Base-by-base conservation (phyloP, 2,888 invertebrate species). In the Spatulosminthurus flaviceps region DNA sequence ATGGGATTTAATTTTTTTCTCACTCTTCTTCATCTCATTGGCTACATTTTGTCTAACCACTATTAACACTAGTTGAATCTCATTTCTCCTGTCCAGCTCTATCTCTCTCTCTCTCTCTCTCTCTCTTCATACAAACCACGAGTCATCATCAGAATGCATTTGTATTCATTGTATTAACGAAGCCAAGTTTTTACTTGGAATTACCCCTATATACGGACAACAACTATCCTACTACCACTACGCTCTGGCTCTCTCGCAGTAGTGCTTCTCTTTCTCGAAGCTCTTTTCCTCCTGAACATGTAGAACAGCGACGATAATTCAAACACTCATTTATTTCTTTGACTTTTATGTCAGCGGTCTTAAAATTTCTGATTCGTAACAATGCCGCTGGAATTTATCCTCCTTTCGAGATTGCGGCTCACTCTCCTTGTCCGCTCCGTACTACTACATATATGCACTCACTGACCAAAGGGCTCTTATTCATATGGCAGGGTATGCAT, bases 31-130 rank as follows among this genome's bases (percentile, higher is more conserved):
- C 51, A 4, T 51, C 51, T 51, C 51, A 51, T 51, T 51, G 51
- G 51, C 51, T 51, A 51, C 51, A 51, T 51, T 51, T 51, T 51
- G 51, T 51, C 51, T 51, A 51, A 51, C 51, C 51, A 51, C 51
- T 51, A 51, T 51, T 51, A 51, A 51, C 51, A 51, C 51, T 51
- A 51, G 9, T 51, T 51, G 51, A 51, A 51, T 51, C 51, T 51
- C 51, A 51, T 51, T 51, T 51, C 51, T 51, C 51, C 51, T 51
- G 51, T 51, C 51, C 51, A 51, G 51, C 16, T 51, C n/a, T n/a
- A 51, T 51, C 51, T 51, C 51, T 11, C 16, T 51, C 16, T 19
- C 16, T 19, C 51, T 51, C 9, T 51, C 51, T 19, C 5, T 5
- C 16, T 51, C 51, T 51, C 51, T 51, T 51, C 51, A 51, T 51